Evolutionary conservation across 2,797 vertebrate species (phyloP).

Genomic region (Notoglanidium macrostoma): DNA sequence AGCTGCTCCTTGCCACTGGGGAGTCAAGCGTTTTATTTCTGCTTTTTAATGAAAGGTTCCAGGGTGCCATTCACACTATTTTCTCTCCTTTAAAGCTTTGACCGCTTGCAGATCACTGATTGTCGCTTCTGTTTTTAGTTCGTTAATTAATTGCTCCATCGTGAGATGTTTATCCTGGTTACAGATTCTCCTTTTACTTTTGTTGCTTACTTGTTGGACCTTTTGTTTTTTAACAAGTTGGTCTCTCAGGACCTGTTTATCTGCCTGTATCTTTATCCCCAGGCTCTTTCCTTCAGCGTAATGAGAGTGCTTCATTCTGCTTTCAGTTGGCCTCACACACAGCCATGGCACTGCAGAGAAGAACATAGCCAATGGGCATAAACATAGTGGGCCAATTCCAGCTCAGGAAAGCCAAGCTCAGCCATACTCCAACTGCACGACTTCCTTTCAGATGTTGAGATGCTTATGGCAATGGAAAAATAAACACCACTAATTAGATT

Average conservation of each 20-base stretch:
- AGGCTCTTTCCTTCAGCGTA: conserved; percentile 26
- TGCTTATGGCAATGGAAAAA: background rate
- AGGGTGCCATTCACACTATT: background rate
- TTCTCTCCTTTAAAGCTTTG: conserved; percentile 17
- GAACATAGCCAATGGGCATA: conserved; percentile 22
- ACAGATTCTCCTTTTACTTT: background rate
- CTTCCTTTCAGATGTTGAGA: background rate
- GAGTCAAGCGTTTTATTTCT: conserved; percentile 27
- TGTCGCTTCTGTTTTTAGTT: conserved; percentile 1
- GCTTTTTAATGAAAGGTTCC: conserved; percentile 36
- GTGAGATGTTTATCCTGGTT: conserved; percentile 27
- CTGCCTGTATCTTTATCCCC: conserved; percentile 21
- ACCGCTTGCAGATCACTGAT: conserved; percentile 16
- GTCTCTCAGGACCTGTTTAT: conserved; percentile 33
- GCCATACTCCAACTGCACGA: background rate
- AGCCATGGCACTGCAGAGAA: conserved; percentile 12
- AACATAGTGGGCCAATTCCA: conserved; percentile 3
- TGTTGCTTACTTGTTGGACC: conserved; percentile 18
- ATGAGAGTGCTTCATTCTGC: conserved; percentile 30
- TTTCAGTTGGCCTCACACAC: conserved; percentile 27
- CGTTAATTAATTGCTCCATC: conserved; percentile 35
- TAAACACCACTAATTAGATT: background rate
- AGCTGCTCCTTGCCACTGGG: conserved; percentile 17
- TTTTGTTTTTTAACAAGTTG: conserved; percentile 33
- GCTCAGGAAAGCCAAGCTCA: conserved; percentile 4